Base-by-base conservation (phyloP, 2,888 invertebrate genomes). In the Pterobdella sp. region DNA sequence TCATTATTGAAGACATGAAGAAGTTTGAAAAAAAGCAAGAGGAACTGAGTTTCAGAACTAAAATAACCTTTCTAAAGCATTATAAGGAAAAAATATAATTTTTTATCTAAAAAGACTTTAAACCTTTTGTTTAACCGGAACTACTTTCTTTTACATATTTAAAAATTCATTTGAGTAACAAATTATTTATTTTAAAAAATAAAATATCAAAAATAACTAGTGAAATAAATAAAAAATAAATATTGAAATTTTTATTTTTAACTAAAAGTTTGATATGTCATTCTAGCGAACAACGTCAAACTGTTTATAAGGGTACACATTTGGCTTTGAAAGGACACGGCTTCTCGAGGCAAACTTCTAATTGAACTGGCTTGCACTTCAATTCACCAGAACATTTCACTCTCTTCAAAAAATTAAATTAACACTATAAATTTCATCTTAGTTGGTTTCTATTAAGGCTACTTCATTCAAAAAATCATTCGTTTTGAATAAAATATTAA, bases 271-370 rank as follows among this genome's bases (percentile, higher is more conserved):
- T n/a, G n/a, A n/a, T n/a, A n/a, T n/a, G n/a, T n/a, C n/a, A n/a
- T n/a, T n/a, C n/a, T n/a, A n/a, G n/a, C n/a, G n/a, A n/a, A n/a
- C n/a, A n/a, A n/a, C n/a, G n/a, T n/a, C n/a, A n/a, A n/a, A n/a
- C n/a, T n/a, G n/a, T n/a, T n/a, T n/a, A n/a, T n/a, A n/a, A n/a
- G n/a, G n/a, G n/a, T n/a, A 56, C 60, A 56, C 60, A 56, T 26
- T 56, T 4, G 60, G 60, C 60, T 22, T 56, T 56, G 60, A 56
- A 56, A 56, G 60, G 60, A n/a, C 60, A 56, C n/a, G 60, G 60
- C 26, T 56, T 22, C 4, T 56, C 10, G n/a, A 56, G n/a, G n/a
- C 60, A 56, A 22, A 56, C 60, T 22, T 56, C 26, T 3, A 56
- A 22, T n/a, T 56, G 60, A 3, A n/a, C n/a, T 14, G 60, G 10